These are phyloP conservation scores for Mungos mungo DNA, from an alignment of 2,113 vertebrate species.

Conservation along the genomic window DNA sequence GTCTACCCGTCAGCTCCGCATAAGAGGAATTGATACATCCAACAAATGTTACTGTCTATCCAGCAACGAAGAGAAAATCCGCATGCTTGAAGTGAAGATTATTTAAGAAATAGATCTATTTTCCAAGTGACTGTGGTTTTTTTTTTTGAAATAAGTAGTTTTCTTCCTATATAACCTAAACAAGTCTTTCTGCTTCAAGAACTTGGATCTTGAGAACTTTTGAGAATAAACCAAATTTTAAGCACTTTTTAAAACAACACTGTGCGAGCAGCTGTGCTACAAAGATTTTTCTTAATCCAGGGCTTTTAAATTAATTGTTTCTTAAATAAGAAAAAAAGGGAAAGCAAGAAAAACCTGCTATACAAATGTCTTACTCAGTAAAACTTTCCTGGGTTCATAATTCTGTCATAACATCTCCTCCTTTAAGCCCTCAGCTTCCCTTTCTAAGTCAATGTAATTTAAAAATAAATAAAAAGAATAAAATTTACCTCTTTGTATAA, in stretches of 20 bases:
- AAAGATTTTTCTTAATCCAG: background rate
- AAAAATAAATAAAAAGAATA: background rate
- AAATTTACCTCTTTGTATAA: background rate
- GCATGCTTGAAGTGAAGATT: background rate
- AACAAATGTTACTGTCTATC: background rate
- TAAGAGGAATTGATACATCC: background rate
- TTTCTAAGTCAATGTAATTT: background rate
- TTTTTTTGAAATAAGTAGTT: background rate
- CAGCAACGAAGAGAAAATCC: background rate
- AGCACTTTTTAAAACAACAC: conserved; percentile 1
- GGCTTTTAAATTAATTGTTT: background rate
- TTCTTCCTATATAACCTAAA: background rate
- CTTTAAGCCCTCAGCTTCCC: background rate
- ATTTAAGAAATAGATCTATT: background rate
- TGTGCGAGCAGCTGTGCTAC: background rate
- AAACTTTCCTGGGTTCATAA: background rate
- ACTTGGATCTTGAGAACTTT: background rate
- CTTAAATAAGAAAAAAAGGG: background rate
- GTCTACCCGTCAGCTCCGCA: background rate
- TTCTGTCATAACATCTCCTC: background rate
- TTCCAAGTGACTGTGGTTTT: background rate
- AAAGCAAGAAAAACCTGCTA: background rate
- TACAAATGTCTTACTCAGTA: background rate
- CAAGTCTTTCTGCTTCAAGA: background rate
- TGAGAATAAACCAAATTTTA: background rate